Conservation (phyloP, 2,797 vertebrate genomes). For the Chlorospingus semifuscus region DNA sequence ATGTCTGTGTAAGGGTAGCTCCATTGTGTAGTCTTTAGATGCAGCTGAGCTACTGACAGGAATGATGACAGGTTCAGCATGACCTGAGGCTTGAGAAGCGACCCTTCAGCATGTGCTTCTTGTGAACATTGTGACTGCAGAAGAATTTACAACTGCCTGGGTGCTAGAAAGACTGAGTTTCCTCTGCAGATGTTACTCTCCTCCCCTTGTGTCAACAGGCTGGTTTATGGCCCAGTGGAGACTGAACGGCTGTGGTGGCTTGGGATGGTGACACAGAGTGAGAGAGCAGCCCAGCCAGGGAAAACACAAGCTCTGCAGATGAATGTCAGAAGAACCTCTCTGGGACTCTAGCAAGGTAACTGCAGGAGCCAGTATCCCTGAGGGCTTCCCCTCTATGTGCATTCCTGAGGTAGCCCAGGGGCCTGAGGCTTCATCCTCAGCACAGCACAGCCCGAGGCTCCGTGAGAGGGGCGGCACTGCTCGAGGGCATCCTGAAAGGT, state of each 20-base stretch:
- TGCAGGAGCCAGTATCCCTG: background rate
- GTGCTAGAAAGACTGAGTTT: background rate
- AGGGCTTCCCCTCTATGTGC: background rate
- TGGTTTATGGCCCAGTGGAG: background rate
- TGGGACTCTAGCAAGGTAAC: background rate
- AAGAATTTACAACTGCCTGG: background rate
- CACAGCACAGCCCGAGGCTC: background rate
- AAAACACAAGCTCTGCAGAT: background rate
- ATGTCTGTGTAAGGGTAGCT: background rate
- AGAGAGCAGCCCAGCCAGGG: background rate
- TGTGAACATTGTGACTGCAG: fast-evolving
- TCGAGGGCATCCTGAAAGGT: background rate
- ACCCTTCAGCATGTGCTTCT: background rate
- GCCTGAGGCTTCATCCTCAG: background rate
- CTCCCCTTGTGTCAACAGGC: background rate
- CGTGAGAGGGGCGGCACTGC: fast-evolving
- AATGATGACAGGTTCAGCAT: background rate
- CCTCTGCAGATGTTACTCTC: background rate
- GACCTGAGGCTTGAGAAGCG: background rate
- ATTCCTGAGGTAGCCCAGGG: background rate
- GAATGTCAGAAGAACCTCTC: background rate
- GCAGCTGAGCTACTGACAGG: background rate
- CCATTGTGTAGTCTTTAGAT: background rate
- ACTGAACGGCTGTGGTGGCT: fast-evolving
- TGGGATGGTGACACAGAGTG: background rate